Evolutionary conservation across 2,888 invertebrate genomes (phyloP), one percentile per base, ranked within the genome.

Genomic region (Chaetoderma sp.): DNA sequence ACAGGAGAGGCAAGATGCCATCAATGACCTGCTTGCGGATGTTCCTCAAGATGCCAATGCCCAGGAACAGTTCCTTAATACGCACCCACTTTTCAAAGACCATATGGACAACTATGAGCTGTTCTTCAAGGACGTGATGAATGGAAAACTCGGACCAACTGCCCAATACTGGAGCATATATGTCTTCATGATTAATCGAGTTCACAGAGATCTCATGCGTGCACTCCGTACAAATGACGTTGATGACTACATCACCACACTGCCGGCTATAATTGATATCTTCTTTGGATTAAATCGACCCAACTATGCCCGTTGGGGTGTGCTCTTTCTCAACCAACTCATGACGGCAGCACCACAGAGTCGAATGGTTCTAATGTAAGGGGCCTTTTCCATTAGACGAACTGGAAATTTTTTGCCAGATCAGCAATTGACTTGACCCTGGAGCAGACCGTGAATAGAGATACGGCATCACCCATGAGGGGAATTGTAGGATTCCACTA

Each of bases 361-460:
- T 18, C 13, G n/a, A n/a, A n/a, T 10, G 44, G 33, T 62, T 36
- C 32, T 63, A 30, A n/a, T 44, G 25, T 32, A 42, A 62, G 63
- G 60, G 18, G 63, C 63, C 16, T 63, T 63, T 62, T 63, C 63
- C 10, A 44, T n/a, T n/a, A n/a, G n/a, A n/a, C n/a, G n/a, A n/a
- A n/a, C n/a, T n/a, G n/a, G n/a, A n/a, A n/a, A n/a, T 25, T 28
- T 32, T 65, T 39, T 30, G 63, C 52, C 4, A 28, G 65, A 16
- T 16, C 42, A n/a, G 39, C 62, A 32, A 52, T 65, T 28, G 64
- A 64, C 59, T 33, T 64, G n/a, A 49, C 61, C n/a, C 64, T 64
- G n/a, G 64, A 64, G 36, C 64, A 64, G 32, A 63, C 64, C 2
- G 64, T 64, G n/a, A 64, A 64, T 64, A 47, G 58, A 32, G 36